Conservation (phyloP, 2,888 invertebrate genomes). For the Sinopyrophorus schimmeli region DNA sequence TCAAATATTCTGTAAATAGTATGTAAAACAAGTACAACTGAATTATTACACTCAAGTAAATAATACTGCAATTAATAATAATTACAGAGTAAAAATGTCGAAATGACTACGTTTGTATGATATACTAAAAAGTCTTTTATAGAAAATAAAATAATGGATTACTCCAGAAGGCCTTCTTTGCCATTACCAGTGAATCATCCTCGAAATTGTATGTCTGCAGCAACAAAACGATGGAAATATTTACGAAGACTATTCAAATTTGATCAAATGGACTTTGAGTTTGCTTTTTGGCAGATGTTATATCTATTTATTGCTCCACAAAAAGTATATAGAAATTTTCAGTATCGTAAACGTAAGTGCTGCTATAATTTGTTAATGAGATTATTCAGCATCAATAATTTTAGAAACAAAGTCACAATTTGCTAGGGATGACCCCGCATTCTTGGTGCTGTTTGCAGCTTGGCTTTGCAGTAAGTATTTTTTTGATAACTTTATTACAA, state of each 20-base stretch:
- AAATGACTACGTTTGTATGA: no score
- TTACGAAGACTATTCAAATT: conserved; percentile 83
- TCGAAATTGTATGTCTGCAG: conserved; percentile 77
- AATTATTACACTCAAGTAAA: no score
- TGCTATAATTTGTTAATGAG: not conserved
- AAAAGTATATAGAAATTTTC: conserved; percentile 96
- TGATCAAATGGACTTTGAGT: conserved; percentile 99
- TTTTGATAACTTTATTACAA: not conserved
- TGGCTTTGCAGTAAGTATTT: conserved; percentile 78
- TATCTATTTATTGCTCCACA: conserved; percentile 93
- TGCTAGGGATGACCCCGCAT: conserved; percentile 98
- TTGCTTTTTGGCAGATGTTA: conserved; percentile 99
- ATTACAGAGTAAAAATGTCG: no score
- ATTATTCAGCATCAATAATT: no score
- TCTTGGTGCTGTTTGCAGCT: conserved; percentile 85
- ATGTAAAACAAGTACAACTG: no score
- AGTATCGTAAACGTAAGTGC: conserved; percentile 92
- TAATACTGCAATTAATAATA: no score
- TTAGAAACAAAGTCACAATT: conserved; percentile 97
- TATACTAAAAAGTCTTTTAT: no score
- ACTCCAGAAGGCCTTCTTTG: conserved; percentile 64
- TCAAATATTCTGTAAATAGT: no score
- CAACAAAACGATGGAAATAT: conserved; percentile 87
- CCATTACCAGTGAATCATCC: conserved; percentile 72
- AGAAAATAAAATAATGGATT: no score